Evolutionary conservation across 2,113 vertebrate genomes (phyloP), one percentile per base, ranked within the genome.

Genomic region (Otis tarda): DNA sequence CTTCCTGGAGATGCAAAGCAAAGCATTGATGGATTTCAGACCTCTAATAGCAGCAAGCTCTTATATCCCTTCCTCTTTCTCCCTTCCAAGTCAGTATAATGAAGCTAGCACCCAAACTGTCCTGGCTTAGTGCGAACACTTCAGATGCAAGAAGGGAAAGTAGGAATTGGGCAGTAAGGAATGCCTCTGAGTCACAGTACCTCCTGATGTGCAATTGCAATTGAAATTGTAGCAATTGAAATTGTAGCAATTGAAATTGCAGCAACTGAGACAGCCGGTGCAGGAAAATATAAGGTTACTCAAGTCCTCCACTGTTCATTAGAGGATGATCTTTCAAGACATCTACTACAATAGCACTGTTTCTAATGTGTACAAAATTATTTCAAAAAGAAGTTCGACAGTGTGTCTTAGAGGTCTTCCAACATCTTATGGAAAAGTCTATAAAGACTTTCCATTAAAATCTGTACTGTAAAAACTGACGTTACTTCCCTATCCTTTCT

Each of bases 311-410:
- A 6, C n/a, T 59, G 2, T 59, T 95, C 69, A 61, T 41, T 5
- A 87, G 53, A 89, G 37, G 41, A 49, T 65, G 22, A 27, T 64
- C 41, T 87, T 71, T 87, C 69, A 92, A 82, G 63, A 60, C 0
- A 0, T 31, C 64, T 75, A 19, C 73, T 88, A 75, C 35, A 61
- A 18, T 11, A 53, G 28, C 28, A 43, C 19, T 55, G 28, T 49
- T 78, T 67, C 55, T 87, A 82, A 84, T 65, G 30, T 53, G 49
- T 93, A 87, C 35, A 87, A 87, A 82, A 71, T 87, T 91, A 78
- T 83, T 89, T 91, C 83, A 86, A 76, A 89, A 64, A n/a, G 8
- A 65, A 77, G 68, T 70, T 90, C 83, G 95, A 69, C 47, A 67
- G 50, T n/a, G 31, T 7, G 2, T 90, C 21, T 77, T 83, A 85